A percentile compares a stretch with the other conserved stretches of the same genome.
phyloP scores from a whole-genome alignment of 2,113 vertebrate genomes.

The Fukomys damarensis region DNA sequence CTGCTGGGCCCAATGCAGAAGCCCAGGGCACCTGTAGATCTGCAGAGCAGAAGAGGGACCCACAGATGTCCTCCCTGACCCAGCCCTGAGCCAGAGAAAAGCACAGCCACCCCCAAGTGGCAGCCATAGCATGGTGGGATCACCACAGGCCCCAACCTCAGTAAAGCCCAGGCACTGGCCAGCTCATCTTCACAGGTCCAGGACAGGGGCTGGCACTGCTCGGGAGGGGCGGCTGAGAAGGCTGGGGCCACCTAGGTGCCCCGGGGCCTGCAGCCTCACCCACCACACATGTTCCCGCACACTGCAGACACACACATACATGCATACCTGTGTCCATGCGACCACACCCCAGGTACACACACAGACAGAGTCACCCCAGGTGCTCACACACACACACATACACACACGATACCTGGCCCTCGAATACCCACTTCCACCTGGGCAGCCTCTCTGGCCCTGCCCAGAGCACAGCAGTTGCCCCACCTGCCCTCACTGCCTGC shows the following conservation, averaged over 20 bases:
- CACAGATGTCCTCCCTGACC: background rate
- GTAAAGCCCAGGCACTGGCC: no score
- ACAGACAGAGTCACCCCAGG: background rate
- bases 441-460: background rate
- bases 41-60: background rate
- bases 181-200: rapidly evolving
- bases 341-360: background rate
- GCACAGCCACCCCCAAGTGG: background rate
- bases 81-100: background rate
- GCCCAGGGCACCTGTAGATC: background rate
- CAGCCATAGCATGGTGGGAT: background rate
- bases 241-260: background rate
- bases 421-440: no score
- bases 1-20: background rate
- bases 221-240: background rate
- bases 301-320: rapidly evolving
- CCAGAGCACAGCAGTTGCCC: background rate
- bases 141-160: background rate
- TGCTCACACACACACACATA: background rate
- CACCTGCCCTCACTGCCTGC: background rate
- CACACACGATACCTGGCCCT: no score
- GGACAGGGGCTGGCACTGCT: background rate
- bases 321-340: no score
- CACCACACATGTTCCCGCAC: rapidly evolving
- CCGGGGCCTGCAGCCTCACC: rapidly evolving